These are phyloP conservation scores for Thalassoma bifasciatum DNA, from an alignment of 2,113 vertebrate species.

Conservation along the genomic window DNA sequence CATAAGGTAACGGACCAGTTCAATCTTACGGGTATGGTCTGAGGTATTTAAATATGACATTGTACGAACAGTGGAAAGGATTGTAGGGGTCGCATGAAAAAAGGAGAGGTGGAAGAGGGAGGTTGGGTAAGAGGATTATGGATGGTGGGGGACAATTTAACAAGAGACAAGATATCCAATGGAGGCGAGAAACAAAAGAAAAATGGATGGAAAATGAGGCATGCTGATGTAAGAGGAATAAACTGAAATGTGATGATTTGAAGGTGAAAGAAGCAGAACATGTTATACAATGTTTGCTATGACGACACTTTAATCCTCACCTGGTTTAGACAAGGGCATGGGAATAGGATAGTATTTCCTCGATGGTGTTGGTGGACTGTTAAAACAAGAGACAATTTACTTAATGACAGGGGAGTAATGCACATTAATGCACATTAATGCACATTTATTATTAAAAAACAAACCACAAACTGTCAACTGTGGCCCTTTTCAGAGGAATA, in stretches of 20 bases:
- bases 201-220: constrained; percentile 71
- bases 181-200: constrained; percentile 70
- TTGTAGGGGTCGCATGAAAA: constrained; percentile 8
- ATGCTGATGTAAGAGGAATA: constrained; percentile 62
- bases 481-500: not conserved
- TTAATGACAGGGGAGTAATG: too few species aligned
- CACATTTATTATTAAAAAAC: too few species aligned
- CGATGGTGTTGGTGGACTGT: constrained; percentile 90
- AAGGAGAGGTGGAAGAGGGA: constrained; percentile 42
- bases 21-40: constrained; percentile 95
- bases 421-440: too few species aligned
- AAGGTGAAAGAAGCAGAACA: constrained; percentile 18
- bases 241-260: constrained; percentile 22
- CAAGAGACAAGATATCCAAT: constrained; percentile 55
- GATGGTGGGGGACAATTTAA: constrained; percentile 36
- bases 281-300: not conserved
- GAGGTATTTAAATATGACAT: constrained; percentile 32
- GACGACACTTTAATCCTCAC: constrained; percentile 73
- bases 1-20: constrained; percentile 92
- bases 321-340: constrained; percentile 98
- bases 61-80: constrained; percentile 19
- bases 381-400: constrained; percentile 9
- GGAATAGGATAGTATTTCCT: constrained; percentile 95
- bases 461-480: not conserved
- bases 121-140: constrained; percentile 57